Evolutionary conservation across 1,140 invertebrate genomes (phyloP), one percentile per base, ranked within the genome.

Genomic region (Lethrus apterus): DNA sequence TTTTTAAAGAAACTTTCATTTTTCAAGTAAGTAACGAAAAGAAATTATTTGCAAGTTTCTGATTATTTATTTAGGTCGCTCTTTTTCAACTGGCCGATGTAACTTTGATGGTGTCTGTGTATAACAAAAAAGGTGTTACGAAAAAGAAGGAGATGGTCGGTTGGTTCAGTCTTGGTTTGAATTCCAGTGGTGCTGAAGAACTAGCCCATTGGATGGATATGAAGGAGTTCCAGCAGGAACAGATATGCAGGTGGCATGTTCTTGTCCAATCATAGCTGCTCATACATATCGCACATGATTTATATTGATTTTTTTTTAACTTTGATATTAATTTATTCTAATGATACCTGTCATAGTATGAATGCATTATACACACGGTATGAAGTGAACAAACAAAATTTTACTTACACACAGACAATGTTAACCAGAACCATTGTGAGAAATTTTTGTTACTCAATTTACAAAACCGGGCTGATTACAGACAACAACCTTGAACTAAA

Each of bases 101-200:
- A 9, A 94, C 91, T 0, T 72, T 97, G 36, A 92, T 94, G 79
- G 78, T 94, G 32, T 91, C 90, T 0, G 89, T 95, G 10, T 95
- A 94, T 73, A 90, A 91, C 66, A 81, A 84, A 46, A 82, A 89
- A 46, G 83, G 88, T 56, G 78, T 81, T 48, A 91, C 95, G 73
- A 95, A 94, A 56, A 84, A 89, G 48, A 94, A 94, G 59, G 91
- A 96, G 67, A 90, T 95, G 84, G 88, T 95, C 47, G 93, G 93
- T 33, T 95, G 92, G 92, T 91, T 95, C 69, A 89, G 89, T 46
- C 66, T 95, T 34, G 93, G 93, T 8, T 72, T 89, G 59, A 93
- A 89, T 67, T 89, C 89, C 50, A 93, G 89, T 15, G 90, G 91
- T 11, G 83, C 89, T 33, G 92, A 95, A 59, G 90, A 94, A 66